Percentiles rank a stretch among this genome's conserved stretches.
These are phyloP conservation scores for Hermatobates lingyangjiaoensis DNA, from an alignment of 1,140 invertebrate species.

Conservation along the genomic window DNA sequence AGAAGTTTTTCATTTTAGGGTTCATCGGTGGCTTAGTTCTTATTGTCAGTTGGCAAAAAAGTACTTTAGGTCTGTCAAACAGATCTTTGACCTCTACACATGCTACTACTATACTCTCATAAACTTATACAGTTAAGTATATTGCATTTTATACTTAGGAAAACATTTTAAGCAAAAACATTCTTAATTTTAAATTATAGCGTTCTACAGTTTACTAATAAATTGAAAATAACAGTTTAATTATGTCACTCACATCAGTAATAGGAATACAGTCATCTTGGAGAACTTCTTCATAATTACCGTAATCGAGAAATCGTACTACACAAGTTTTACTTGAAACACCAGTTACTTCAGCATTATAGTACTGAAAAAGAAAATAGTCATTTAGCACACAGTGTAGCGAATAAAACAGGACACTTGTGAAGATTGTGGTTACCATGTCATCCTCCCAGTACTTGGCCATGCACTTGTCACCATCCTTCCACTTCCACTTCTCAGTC, in stretches of 20 bases:
- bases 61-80: too few species aligned
- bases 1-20: too few species aligned
- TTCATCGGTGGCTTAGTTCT: too few species aligned
- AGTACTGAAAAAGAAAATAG: conserved; percentile 38
- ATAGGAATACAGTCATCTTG: conserved; percentile 55
- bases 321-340: conserved; percentile 60
- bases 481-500: conserved; percentile 35
- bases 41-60: too few species aligned
- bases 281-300: conserved; percentile 73
- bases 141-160: too few species aligned
- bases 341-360: conserved; percentile 61
- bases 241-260: conserved; percentile 24
- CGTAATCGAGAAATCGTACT: conserved; percentile 68
- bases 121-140: too few species aligned
- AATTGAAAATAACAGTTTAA: too few species aligned
- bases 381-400: not conserved
- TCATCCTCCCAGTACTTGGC: conserved; percentile 87
- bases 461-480: conserved; percentile 58
- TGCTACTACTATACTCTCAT: too few species aligned
- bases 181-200: too few species aligned
- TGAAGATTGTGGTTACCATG: conserved; percentile 35
- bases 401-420: not conserved
- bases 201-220: too few species aligned
- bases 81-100: too few species aligned
- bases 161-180: too few species aligned